Conservation (phyloP, 2,888 invertebrate genomes). For the Drosophila hawaiiensis region DNA sequence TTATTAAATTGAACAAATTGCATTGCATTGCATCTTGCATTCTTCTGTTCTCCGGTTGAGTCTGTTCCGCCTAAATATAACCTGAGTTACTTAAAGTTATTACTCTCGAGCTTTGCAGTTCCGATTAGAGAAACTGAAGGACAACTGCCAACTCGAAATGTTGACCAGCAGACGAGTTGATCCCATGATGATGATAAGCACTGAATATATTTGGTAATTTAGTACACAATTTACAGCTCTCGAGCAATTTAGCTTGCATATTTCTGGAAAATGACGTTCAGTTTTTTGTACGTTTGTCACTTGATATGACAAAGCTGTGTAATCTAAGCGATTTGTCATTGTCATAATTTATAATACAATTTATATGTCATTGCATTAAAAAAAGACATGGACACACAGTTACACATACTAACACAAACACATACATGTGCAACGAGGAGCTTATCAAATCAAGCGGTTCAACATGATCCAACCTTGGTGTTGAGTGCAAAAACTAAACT, state of each 20-base stretch:
- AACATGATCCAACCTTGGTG: conserved; percentile 54
- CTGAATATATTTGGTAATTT: background rate
- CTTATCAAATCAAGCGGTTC: conserved; percentile 56
- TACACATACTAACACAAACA: background rate
- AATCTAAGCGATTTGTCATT: conserved; percentile 43
- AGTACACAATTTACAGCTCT: background rate
- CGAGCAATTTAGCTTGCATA: conserved; percentile 2
- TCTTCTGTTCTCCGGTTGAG: background rate
- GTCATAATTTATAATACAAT: conserved; percentile 38
- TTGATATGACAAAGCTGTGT: background rate
- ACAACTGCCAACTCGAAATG: background rate
- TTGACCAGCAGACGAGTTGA: background rate
- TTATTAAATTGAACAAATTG: too few relatives aligned
- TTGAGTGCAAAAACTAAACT: conserved; percentile 19
- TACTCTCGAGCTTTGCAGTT: background rate
- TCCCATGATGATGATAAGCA: background rate
- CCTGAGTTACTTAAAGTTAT: background rate
- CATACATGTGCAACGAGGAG: conserved; percentile 28
- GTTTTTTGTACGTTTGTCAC: conserved; percentile 7
- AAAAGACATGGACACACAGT: conserved; percentile 1
- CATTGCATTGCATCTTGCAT: too few relatives aligned
- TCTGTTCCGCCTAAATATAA: background rate
- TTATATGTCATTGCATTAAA: conserved; percentile 27
- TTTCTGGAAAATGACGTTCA: background rate
- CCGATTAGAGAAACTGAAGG: background rate